Evolutionary conservation across 2,113 vertebrate genomes (phyloP).

Genomic region (Pipa parva): DNA sequence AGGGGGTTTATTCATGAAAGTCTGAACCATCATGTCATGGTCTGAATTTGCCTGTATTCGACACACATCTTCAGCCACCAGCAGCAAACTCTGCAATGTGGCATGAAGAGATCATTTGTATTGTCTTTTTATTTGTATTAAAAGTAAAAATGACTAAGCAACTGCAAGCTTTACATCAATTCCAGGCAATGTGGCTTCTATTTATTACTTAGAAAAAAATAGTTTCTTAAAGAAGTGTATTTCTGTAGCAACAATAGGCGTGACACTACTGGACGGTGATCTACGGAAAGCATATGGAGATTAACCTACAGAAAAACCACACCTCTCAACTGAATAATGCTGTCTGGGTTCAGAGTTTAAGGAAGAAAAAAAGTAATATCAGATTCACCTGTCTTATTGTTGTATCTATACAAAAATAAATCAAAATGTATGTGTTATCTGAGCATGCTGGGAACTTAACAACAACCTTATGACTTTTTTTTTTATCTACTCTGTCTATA

Average conservation of each 20-base stretch:
- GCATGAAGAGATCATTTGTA: too few species aligned
- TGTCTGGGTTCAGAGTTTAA: conserved; percentile 28
- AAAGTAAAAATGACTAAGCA: too few species aligned
- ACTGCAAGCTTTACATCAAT: too few species aligned
- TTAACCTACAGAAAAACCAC: conserved; percentile 22
- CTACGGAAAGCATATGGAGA: neutral
- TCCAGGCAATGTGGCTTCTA: too few species aligned
- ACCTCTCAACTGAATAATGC: conserved; percentile 9
- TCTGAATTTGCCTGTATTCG: too few species aligned
- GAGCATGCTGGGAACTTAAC: neutral
- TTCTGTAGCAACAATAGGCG: conserved; percentile 1
- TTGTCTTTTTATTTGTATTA: too few species aligned
- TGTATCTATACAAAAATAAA: neutral
- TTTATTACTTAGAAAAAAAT: too few species aligned
- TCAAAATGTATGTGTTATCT: neutral
- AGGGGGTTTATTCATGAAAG: too few species aligned
- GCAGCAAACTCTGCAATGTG: too few species aligned
- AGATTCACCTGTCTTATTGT: conserved; percentile 7
- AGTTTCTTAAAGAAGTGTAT: conserved; percentile 6
- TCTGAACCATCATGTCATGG: too few species aligned
- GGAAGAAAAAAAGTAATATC: conserved; percentile 11
- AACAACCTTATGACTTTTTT: neutral
- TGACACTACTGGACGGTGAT: neutral
- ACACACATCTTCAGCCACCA: too few species aligned
- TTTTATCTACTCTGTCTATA: conserved; percentile 56